Base-by-base conservation (phyloP, 2,113 vertebrate genomes). In the Lepus americanus region DNA sequence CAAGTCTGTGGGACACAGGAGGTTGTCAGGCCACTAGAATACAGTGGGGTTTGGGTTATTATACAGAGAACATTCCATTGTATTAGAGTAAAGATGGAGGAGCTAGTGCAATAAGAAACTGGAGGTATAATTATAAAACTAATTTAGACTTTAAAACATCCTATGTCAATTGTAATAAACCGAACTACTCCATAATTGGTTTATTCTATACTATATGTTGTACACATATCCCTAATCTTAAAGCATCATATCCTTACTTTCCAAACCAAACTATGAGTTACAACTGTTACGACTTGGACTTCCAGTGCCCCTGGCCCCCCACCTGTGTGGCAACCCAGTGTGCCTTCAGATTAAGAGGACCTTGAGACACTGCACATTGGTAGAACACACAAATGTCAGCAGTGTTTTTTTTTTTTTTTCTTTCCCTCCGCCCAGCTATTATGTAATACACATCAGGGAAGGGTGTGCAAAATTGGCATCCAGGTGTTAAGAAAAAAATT, bases 381-480 rank as follows among this genome's bases (percentile, higher is more conserved):
- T 55, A 77, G 90, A 76, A 44, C 16, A 27, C 55, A 51, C 78
- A 88, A 78, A 64, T 0, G 51, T 64, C 55, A 53, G 36, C 31
- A 25, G 55, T 17, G 72, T 6, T 8, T 44, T 82, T 92, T 67
- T 36, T 86, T 92, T 82, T 8, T 44, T 82, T 92, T 67, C 49
- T 86, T 92, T 82, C 31, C 33, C 11, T 66, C 22, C 63, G 69
- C 31, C 51, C 13, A 69, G 73, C 82, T 82, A 70, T 95, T 91
- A 83, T 86, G 39, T 77, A 81, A 78, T 76, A 36, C 94, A 73
- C 82, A 89, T 82, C 82, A 88, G 87, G 85, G 69, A 96, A 82
- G 29, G 70, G 27, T 78, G 86, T 22, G 70, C 36, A 76, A 90
- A 95, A 95, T 83, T 95, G 88, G 82, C 69, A 94, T 83, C 82